These are phyloP conservation scores for Hyalella azteca DNA, from an alignment of 2,888 invertebrate genomes.

Conservation along the genomic window DNA sequence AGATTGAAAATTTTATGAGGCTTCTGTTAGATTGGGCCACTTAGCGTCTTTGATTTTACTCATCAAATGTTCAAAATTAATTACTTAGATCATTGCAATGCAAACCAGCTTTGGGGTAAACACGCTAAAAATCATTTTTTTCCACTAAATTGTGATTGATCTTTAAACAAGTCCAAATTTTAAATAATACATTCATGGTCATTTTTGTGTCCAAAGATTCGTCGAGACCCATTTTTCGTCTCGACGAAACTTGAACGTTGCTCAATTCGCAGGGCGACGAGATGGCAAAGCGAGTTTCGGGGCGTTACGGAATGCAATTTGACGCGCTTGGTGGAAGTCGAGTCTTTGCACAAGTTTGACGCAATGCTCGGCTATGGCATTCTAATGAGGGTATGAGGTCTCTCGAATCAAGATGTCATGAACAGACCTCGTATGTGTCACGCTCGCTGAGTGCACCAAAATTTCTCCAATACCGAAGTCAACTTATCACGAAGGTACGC, in stretches of 20 bases:
- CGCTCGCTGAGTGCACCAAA: not conserved
- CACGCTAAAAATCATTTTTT: no score
- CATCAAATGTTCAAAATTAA: no score
- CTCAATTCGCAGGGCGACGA: constrained; percentile 4
- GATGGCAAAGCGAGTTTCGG: not conserved
- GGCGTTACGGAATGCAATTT: constrained; percentile 15
- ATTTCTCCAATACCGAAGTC: not conserved
- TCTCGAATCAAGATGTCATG: not conserved
- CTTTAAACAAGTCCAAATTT: no score
- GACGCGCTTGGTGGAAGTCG: constrained; percentile 23
- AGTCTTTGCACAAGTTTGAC: constrained; percentile 25
- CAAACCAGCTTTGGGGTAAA: no score
- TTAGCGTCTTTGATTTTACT: no score
- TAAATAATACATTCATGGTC: no score
- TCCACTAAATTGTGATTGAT: no score
- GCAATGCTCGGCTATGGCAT: constrained; percentile 19
- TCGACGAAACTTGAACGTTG: not conserved
- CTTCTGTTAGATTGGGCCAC: no score
- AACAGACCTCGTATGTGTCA: not conserved
- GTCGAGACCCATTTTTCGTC: not conserved
- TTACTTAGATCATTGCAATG: no score
- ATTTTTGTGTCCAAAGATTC: not conserved
- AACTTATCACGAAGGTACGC: no score
- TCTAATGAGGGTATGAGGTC: constrained; percentile 19
- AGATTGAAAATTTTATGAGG: no score